phyloP scores from a whole-genome alignment of 2,888 invertebrate species.

The Hyalella azteca region DNA sequence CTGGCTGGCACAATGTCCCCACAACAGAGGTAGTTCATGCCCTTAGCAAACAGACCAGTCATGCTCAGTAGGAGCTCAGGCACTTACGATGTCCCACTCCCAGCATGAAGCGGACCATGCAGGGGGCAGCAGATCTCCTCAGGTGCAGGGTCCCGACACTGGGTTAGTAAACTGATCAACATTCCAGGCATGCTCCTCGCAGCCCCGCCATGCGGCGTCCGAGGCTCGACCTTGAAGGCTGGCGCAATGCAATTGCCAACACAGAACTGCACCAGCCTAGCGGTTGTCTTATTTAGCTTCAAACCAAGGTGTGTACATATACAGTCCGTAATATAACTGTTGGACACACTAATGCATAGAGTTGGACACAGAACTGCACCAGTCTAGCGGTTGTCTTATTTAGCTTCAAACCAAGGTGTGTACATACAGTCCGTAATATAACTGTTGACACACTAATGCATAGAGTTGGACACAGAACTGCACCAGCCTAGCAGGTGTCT shows the following conservation, averaged over 20 bases:
- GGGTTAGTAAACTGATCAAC: slow-evolving; percentile 27
- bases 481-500: not conserved
- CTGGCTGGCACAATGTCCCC: too few species aligned
- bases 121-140: not conserved
- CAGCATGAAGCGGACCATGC: not conserved
- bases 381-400: not conserved
- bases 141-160: not conserved
- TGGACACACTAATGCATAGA: too few species aligned
- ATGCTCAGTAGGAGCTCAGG: not conserved
- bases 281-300: not conserved
- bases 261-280: not conserved
- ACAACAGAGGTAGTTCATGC: too few species aligned
- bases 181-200: slow-evolving; percentile 2
- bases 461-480: not conserved
- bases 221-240: slow-evolving; percentile 5
- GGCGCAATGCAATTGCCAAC: not conserved
- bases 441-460: too few species aligned
- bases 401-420: not conserved
- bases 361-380: not conserved
- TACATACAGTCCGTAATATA: too few species aligned
- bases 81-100: not conserved
- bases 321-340: too few species aligned
- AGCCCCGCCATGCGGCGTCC: not conserved
- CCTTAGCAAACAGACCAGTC: slow-evolving; percentile 1
- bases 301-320: too few species aligned